Conservation (phyloP, 2,797 vertebrate genomes). For the Scomberomorus guttatus region DNA sequence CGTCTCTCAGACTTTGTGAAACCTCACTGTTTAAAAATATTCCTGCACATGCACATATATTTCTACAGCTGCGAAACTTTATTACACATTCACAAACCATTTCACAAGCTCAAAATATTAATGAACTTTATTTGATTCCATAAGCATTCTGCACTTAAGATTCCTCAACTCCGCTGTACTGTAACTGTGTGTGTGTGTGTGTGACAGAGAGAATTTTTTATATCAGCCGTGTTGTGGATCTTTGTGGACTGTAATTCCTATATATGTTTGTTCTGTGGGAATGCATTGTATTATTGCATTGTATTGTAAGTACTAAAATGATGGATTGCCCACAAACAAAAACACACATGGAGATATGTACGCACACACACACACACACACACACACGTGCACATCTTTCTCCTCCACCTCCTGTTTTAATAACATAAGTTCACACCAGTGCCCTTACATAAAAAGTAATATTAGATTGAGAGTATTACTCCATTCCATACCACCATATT, state of each 20-base stretch:
- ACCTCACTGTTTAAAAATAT: no score
- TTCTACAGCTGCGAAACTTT: no score
- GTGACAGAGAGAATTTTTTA: background rate
- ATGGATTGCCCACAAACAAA: conserved; percentile 41
- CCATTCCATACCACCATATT: conserved; percentile 43
- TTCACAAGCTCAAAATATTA: no score
- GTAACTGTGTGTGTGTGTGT: background rate
- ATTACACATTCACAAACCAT: no score
- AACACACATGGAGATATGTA: background rate
- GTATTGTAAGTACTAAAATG: conserved; percentile 9
- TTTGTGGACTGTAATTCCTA: conserved; percentile 6
- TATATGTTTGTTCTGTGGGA: conserved; percentile 26
- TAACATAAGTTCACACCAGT: conserved; percentile 27
- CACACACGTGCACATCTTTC: background rate
- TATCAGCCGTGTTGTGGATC: background rate
- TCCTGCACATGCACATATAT: no score
- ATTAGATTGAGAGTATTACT: conserved; percentile 51
- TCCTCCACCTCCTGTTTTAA: conserved; percentile 34
- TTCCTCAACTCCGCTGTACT: background rate
- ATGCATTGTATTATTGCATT: background rate
- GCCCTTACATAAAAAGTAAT: conserved; percentile 46
- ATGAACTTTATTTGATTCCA: no score
- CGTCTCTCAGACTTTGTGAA: no score
- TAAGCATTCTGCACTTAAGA: conserved; percentile 43
- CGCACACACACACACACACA: conserved; percentile 6